Evolutionary conservation across 1,140 invertebrate genomes (phyloP).

Genomic region (Potamilus streckersoni): DNA sequence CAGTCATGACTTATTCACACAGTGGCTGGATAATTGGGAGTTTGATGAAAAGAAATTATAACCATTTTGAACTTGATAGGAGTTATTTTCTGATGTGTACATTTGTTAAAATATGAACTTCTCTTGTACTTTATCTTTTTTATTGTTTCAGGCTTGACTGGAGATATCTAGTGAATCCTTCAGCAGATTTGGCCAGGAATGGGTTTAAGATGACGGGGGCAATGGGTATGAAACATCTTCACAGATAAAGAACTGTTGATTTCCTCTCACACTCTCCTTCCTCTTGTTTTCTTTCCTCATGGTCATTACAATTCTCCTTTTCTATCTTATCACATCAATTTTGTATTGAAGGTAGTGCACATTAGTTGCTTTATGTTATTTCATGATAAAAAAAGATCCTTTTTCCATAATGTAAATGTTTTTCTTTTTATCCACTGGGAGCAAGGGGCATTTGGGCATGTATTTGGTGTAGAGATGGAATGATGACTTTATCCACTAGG

Average conservation of each 20-base stretch:
- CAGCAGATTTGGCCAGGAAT: conserved; percentile 74
- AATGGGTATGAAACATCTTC: conserved; percentile 42
- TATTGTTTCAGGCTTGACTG: conserved; percentile 72
- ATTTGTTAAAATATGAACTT: not conserved
- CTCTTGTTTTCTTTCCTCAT: too few species aligned
- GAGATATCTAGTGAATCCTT: conserved; percentile 75
- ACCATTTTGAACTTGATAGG: too few species aligned
- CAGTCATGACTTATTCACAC: too few species aligned
- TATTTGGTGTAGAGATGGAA: too few species aligned
- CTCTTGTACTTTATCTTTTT: not conserved
- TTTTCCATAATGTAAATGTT: too few species aligned
- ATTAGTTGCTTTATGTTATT: not conserved
- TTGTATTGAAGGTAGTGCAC: not conserved
- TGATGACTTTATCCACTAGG: too few species aligned
- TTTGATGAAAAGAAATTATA: too few species aligned
- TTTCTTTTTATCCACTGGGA: too few species aligned
- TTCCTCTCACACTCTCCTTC: not conserved
- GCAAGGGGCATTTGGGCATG: too few species aligned
- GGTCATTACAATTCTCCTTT: not conserved
- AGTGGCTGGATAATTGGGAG: too few species aligned
- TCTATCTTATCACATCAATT: not conserved
- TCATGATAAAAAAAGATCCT: not conserved
- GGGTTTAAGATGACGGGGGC: conserved; percentile 57
- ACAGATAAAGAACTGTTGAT: not conserved
- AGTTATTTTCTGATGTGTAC: conserved; percentile 27